Evolutionary conservation across 2,888 invertebrate genomes (phyloP).

Genomic region (Hermodice carunculata): DNA sequence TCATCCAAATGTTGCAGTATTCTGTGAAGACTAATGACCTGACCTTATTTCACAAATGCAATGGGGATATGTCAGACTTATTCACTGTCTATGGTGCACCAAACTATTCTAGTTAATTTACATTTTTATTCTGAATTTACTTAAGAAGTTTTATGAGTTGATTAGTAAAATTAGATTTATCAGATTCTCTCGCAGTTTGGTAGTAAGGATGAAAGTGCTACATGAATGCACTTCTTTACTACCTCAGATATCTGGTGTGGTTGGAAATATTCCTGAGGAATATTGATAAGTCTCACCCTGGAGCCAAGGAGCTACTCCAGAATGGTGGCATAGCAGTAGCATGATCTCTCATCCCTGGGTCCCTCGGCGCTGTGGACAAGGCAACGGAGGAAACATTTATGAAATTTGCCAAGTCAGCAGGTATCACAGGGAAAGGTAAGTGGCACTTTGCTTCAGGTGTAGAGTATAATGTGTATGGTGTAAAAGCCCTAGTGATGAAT

Average conservation of each 20-base stretch:
- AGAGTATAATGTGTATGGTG: no score
- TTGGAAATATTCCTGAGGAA: slow-evolving; percentile 13
- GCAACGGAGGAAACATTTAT: no score
- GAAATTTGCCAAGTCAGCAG: no score
- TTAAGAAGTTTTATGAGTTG: no score
- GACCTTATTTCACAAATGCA: slow-evolving; percentile 13
- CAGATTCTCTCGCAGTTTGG: no score
- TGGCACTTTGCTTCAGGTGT: no score
- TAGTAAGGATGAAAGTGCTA: no score
- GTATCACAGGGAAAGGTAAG: slow-evolving; percentile 28
- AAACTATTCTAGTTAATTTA: slow-evolving; percentile 18
- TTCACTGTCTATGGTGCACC: slow-evolving; percentile 19
- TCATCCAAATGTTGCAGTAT: slow-evolving; percentile 5
- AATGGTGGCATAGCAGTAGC: slow-evolving; percentile 17
- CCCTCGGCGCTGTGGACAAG: slow-evolving; percentile 11
- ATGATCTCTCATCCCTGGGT: slow-evolving; percentile 10
- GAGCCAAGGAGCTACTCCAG: slow-evolving; percentile 10
- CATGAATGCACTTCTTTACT: no score
- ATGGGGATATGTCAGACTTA: slow-evolving; percentile 17
- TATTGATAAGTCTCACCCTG: slow-evolving; percentile 15
- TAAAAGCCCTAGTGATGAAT: no score
- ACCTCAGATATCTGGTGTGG: slow-evolving; percentile 18
- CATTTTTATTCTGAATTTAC: no score
- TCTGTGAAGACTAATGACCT: slow-evolving; percentile 22
- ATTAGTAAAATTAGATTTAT: no score